phyloP scores from a whole-genome alignment of 2,113 vertebrate genomes.

The Elgaria multicarinata region DNA sequence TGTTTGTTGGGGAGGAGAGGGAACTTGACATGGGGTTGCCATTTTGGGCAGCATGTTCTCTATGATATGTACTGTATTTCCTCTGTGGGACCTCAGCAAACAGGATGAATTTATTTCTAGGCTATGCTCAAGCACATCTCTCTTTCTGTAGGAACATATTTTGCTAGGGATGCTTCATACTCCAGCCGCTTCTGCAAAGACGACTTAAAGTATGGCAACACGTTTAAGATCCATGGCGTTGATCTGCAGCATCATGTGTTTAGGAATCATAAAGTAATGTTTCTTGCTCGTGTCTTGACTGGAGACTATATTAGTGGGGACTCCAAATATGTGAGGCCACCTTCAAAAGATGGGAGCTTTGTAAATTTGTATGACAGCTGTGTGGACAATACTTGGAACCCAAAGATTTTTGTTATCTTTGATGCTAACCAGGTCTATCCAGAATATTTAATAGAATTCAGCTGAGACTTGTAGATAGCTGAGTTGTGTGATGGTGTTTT shows the following conservation, averaged over 20 bases:
- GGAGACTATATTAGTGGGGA: constrained; percentile 91
- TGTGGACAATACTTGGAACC: constrained; percentile 92
- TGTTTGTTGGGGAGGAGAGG: not conserved
- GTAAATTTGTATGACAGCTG: constrained; percentile 96
- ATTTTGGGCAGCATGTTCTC: not conserved
- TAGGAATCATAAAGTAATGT: constrained; percentile 90
- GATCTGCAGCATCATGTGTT: constrained; percentile 72
- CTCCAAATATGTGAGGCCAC: constrained; percentile 90
- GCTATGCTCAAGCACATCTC: not conserved
- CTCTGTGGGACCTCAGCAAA: not conserved
- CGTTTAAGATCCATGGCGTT: constrained; percentile 82
- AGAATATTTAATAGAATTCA: constrained; percentile 95
- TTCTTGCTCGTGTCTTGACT: constrained; percentile 92
- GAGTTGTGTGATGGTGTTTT: not conserved
- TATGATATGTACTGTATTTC: not conserved
- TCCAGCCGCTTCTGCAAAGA: constrained; percentile 95
- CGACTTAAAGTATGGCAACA: constrained; percentile 87
- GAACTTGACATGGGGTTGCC: too few relatives aligned
- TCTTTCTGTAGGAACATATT: constrained; percentile 89
- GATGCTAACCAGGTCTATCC: constrained; percentile 98
- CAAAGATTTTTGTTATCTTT: constrained; percentile 96
- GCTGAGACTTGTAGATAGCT: constrained; percentile 70
- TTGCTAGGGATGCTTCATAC: constrained; percentile 92
- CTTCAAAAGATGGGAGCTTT: constrained; percentile 93
- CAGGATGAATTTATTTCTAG: not conserved